Base-by-base conservation (phyloP, 2,888 invertebrate genomes). In the Theristus sp. region DNA sequence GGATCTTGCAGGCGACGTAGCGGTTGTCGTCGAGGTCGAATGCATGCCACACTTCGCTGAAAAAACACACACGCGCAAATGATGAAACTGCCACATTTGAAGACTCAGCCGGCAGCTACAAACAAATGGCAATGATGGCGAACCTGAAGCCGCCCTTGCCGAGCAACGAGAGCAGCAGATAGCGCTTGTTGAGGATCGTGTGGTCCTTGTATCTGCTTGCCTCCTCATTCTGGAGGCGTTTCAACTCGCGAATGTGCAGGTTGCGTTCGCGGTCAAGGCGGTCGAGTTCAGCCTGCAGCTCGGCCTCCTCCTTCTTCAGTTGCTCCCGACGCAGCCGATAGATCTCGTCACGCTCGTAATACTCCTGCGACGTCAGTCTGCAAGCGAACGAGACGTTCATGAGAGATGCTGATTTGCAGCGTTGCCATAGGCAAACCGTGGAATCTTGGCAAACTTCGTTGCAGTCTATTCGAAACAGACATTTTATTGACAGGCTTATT, bases 1-100 rank as follows among this genome's bases (percentile, higher is more conserved):
- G 98, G 73, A 99, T 98, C 81, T 99, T 99, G 80, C 98, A 98
- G 66, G 98, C 98, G 63, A 98, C 98, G 79, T 96, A 98, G 69
- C 96, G 84, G 79, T 98, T 94, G 79, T 98, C 96, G 76, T 94
- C 90, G 73, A 98, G 81, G 80, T 99, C 98, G 80, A 96, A 99
- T 67, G 96, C 98, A 56, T 67, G 64, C 71, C 71, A 73, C 3
- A 73, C 73, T 63, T 73, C 73, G 62, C 70, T 71, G 65, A 61
- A 63, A 61, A 10, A 31, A 3, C 20, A n/a, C 20, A 27, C 20
- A 52, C 52, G n/a, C n/a, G 6, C 52, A 6, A 52, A 22, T 52
- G 22, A n/a, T 22, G 52, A 6, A 52, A 22, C 6, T n/a, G n/a
- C 52, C 6, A 38, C 6, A 38, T 6, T 17, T 13, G 10, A 38